phyloP scores from a whole-genome alignment of 64 coral and sea anemone genomes.

The Acropora tenuis region DNA sequence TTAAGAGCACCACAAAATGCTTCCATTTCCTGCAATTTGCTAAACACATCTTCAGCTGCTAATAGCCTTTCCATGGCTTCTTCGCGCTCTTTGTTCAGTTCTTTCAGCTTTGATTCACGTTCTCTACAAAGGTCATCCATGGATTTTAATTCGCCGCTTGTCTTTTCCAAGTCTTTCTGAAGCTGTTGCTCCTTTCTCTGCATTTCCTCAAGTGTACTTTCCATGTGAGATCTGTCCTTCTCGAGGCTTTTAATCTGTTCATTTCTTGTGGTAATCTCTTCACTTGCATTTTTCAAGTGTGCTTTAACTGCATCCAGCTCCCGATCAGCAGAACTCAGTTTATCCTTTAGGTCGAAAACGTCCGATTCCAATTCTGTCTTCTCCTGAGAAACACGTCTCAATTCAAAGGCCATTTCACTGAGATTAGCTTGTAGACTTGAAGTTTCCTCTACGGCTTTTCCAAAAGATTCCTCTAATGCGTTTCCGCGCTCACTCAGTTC shows the following conservation, averaged over 20 bases:
- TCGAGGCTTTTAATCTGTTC: slow-evolving; percentile 3
- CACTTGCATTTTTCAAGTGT: not conserved
- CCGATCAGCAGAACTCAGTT: not conserved
- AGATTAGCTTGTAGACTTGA: slow-evolving; percentile 10
- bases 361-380: slow-evolving; percentile 37
- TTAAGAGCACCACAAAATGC: not conserved
- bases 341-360: slow-evolving; percentile 30
- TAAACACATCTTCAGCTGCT: not conserved
- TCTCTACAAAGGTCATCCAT: slow-evolving; percentile 1
- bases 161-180: not conserved
- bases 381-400: slow-evolving; percentile 16
- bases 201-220: not conserved
- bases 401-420: not conserved
- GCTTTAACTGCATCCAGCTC: slow-evolving; percentile 13
- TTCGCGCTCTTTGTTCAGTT: not conserved
- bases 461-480: slow-evolving; percentile 19
- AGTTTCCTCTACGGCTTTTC: not conserved
- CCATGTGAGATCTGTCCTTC: not conserved
- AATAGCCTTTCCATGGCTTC: not conserved
- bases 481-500: slow-evolving; percentile 3
- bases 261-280: not conserved
- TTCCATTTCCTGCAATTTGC: not conserved
- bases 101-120: not conserved
- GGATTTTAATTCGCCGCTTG: not conserved
- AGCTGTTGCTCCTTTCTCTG: not conserved